These are phyloP conservation scores for Sturnus vulgaris DNA, from an alignment of 2,113 vertebrate species.

Conservation along the genomic window DNA sequence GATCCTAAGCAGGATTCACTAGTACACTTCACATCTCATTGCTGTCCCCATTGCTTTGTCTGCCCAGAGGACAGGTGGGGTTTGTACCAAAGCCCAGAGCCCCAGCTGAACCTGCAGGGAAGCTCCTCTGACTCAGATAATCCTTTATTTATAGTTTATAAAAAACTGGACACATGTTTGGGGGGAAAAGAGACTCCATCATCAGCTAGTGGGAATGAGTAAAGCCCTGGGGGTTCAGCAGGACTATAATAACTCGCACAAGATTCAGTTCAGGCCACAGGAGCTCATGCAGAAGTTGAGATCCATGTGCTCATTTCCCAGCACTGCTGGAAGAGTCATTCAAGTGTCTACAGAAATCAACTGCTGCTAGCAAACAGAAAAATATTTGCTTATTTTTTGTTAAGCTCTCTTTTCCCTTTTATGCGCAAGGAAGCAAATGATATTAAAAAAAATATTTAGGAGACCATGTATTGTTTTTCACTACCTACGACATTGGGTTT, in stretches of 20 bases:
- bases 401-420: neutral
- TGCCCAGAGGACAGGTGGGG: neutral
- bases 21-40: fast-evolving
- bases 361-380: neutral
- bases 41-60: neutral
- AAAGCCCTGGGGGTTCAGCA: neutral
- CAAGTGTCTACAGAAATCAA: neutral
- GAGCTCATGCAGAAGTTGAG: neutral
- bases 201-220: neutral
- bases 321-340: neutral
- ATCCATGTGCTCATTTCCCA: neutral
- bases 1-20: neutral
- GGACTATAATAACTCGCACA: neutral
- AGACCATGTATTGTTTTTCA: neutral
- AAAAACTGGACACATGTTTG: neutral
- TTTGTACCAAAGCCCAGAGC: neutral
- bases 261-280: neutral
- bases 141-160: neutral
- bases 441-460: neutral
- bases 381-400: neutral
- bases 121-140: neutral
- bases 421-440: neutral
- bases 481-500: neutral
- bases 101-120: neutral
- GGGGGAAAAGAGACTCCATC: neutral